These are phyloP conservation scores for Platysteira castanea DNA, from an alignment of 2,113 vertebrate genomes.

Conservation along the genomic window DNA sequence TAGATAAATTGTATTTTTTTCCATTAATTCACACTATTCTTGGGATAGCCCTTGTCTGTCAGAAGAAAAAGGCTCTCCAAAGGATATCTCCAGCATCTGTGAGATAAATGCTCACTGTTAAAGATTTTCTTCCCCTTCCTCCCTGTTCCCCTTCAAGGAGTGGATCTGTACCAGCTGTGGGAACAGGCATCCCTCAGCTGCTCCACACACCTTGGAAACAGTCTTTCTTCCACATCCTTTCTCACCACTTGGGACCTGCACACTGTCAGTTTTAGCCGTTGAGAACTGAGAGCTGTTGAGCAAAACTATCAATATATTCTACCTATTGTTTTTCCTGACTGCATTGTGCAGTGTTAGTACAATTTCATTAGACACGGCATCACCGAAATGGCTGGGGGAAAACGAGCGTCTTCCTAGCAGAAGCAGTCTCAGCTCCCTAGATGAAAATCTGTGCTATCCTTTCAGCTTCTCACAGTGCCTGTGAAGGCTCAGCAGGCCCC, in stretches of 20 bases:
- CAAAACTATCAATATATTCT: background rate
- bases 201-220: background rate
- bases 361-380: background rate
- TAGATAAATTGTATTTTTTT: background rate
- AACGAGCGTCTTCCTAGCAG: background rate
- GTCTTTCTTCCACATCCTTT: background rate
- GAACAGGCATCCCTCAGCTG: background rate
- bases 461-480: background rate
- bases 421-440: background rate
- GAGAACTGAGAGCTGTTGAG: background rate
- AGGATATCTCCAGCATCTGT: background rate
- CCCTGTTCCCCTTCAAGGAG: background rate
- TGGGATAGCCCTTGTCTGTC: background rate
- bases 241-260: background rate
- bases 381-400: background rate
- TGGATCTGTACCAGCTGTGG: background rate
- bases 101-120: background rate
- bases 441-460: background rate
- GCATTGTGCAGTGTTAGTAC: background rate
- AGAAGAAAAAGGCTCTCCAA: background rate
- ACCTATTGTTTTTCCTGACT: background rate
- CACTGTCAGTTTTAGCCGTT: background rate
- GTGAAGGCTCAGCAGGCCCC: background rate
- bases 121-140: background rate
- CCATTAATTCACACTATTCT: background rate